Percentiles rank a stretch among this genome's conserved stretches.
phyloP scores from a whole-genome alignment of 2,113 vertebrate species.

The Lepus timidus region DNA sequence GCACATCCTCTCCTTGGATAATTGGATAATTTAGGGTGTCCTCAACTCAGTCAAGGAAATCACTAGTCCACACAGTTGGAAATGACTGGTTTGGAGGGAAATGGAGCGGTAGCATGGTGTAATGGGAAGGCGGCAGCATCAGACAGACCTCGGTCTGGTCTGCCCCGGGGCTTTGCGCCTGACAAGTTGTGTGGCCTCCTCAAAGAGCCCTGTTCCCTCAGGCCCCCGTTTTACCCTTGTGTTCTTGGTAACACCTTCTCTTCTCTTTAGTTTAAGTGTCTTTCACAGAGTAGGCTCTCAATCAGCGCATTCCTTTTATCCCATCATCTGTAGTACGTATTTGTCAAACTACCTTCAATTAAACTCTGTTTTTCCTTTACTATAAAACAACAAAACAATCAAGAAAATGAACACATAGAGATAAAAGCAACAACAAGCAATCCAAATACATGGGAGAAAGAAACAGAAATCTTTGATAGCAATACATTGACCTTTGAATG shows the following conservation, averaged over 20 bases:
- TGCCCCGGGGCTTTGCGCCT: neutral
- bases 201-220: accelerated
- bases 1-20: constrained; percentile 29
- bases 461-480: neutral
- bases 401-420: neutral
- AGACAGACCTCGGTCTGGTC: neutral
- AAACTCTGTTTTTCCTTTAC: neutral
- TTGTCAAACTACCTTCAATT: neutral
- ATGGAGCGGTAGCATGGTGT: neutral
- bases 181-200: neutral
- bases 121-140: neutral
- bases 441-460: neutral
- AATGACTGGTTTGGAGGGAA: constrained; percentile 61
- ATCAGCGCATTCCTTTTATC: neutral
- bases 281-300: neutral
- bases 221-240: neutral
- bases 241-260: neutral
- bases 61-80: constrained; percentile 60
- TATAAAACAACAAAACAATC: neutral
- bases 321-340: neutral
- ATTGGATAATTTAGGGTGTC: constrained; percentile 74
- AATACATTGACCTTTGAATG: neutral
- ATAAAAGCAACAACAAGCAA: neutral
- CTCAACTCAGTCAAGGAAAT: constrained; percentile 62
- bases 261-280: neutral